Conservation (phyloP, 1,140 invertebrate genomes). For the Zaprionus lachaisei region DNA sequence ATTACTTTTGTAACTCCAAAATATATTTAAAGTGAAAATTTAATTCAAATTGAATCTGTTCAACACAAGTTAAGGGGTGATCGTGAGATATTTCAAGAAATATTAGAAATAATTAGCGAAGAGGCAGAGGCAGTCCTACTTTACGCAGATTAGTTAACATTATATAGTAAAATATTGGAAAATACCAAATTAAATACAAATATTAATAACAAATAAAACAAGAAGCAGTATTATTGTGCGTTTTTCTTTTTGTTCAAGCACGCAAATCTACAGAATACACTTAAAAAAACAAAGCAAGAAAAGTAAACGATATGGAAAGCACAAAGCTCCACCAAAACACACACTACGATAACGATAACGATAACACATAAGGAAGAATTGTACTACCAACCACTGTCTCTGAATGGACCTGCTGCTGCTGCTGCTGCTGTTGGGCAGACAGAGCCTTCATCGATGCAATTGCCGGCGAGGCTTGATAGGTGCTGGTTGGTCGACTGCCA, state of each 20-base stretch:
- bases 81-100: background rate
- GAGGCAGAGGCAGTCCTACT: background rate
- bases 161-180: background rate
- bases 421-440: slow-evolving; percentile 48
- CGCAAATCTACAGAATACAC: slow-evolving; percentile 28
- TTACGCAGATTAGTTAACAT: slow-evolving; percentile 7
- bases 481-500: slow-evolving; percentile 42
- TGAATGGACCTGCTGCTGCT: slow-evolving; percentile 44
- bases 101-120: background rate
- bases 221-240: slow-evolving; percentile 35
- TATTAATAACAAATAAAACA: slow-evolving; percentile 44
- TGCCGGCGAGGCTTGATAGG: slow-evolving; percentile 64
- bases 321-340: slow-evolving; percentile 29
- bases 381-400: slow-evolving; percentile 53
- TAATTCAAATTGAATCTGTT: background rate
- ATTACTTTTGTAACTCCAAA: no score
- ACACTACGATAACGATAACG: slow-evolving; percentile 29
- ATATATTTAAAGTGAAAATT: background rate
- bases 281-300: slow-evolving; percentile 17
- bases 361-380: slow-evolving; percentile 44
- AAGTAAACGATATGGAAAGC: slow-evolving; percentile 25
- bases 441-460: slow-evolving; percentile 60
- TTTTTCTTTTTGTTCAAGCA: slow-evolving; percentile 20
- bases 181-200: slow-evolving; percentile 22
- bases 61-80: background rate